phyloP scores from a whole-genome alignment of 92 coral and sea anemone species.

The Epizoanthus rinbou region DNA sequence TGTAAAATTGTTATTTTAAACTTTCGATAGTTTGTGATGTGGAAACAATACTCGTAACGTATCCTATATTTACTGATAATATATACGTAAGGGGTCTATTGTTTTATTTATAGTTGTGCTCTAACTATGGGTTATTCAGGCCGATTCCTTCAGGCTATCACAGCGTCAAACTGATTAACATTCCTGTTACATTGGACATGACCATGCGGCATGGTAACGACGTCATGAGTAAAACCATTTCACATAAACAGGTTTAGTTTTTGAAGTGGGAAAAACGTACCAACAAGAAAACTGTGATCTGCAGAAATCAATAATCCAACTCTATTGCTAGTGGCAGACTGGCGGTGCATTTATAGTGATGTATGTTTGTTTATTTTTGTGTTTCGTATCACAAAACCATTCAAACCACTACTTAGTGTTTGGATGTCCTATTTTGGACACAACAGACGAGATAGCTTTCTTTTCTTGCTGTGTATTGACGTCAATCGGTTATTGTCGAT shows the following conservation, averaged over 20 bases:
- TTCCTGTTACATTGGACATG: slow-evolving; percentile 33
- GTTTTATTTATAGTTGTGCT: slow-evolving; percentile 30
- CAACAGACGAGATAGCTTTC: background rate
- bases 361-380: slow-evolving; percentile 7
- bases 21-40: slow-evolving; percentile 17
- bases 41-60: slow-evolving; percentile 9
- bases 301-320: background rate
- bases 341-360: no score
- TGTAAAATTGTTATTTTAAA: slow-evolving; percentile 1
- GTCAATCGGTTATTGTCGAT: slow-evolving; percentile 13
- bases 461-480: slow-evolving; percentile 35
- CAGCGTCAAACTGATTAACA: slow-evolving; percentile 18
- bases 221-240: background rate
- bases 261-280: slow-evolving; percentile 3
- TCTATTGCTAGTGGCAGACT: background rate
- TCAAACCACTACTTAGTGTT: background rate
- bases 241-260: no score
- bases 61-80: slow-evolving; percentile 8
- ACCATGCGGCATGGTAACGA: background rate
- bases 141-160: slow-evolving; percentile 26
- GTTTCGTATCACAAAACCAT: slow-evolving; percentile 14
- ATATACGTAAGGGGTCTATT: slow-evolving; percentile 19
- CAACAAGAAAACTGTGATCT: background rate
- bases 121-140: background rate
- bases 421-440: slow-evolving; percentile 28